phyloP scores from a whole-genome alignment of 2,797 vertebrate genomes.

The Takifugu rubripes region DNA sequence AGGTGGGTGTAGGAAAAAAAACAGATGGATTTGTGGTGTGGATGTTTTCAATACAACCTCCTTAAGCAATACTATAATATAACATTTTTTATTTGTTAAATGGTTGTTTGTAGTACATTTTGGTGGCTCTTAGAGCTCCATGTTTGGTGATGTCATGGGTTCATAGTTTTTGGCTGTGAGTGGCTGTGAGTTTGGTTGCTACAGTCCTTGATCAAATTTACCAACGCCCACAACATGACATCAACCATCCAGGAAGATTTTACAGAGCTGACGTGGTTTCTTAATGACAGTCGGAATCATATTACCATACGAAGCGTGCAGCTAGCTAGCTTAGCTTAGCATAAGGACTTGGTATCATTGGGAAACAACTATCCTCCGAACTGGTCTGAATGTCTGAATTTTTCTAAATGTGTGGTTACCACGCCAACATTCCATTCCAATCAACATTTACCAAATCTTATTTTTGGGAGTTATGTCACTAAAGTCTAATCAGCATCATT shows the following conservation, averaged over 20 bases:
- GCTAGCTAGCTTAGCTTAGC: constrained; percentile 4
- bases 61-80: no score
- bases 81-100: no score
- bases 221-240: not conserved
- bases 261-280: not conserved
- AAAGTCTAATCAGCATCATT: no score
- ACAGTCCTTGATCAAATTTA: not conserved
- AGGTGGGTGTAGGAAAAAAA: constrained; percentile 61
- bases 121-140: no score
- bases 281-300: not conserved
- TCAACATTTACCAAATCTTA: no score
- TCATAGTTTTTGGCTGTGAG: no score
- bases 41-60: not conserved
- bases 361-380: not conserved
- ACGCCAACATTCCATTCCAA: no score
- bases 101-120: no score
- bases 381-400: not conserved
- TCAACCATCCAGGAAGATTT: not conserved
- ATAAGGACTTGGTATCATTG: not conserved
- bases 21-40: not conserved
- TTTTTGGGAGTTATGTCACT: no score
- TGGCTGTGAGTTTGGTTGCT: not conserved
- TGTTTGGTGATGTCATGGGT: no score
- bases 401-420: not conserved
- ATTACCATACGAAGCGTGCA: not conserved